These are phyloP conservation scores for Hippoglossus hippoglossus DNA, from an alignment of 2,797 vertebrate genomes.

Conservation along the genomic window DNA sequence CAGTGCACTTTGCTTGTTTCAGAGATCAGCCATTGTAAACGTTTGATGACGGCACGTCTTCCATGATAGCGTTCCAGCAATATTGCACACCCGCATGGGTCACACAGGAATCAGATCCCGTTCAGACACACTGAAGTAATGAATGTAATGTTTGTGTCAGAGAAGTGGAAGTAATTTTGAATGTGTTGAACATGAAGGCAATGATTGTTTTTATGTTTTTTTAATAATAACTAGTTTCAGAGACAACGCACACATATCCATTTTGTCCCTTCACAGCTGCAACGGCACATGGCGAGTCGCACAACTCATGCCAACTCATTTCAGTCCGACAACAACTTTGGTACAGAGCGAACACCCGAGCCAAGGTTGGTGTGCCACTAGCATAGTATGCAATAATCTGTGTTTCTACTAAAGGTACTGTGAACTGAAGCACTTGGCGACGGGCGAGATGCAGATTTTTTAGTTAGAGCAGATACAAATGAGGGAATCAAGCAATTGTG, in stretches of 20 bases:
- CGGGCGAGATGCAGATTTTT: constrained; percentile 48
- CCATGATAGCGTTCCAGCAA: constrained; percentile 74
- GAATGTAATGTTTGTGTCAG: constrained; percentile 69
- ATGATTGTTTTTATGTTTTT: constrained; percentile 1
- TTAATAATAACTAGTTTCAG: constrained; percentile 14
- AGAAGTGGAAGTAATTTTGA: constrained; percentile 36
- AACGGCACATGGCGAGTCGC: constrained; percentile 50
- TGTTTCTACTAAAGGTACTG: constrained; percentile 70
- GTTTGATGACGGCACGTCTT: constrained; percentile 70
- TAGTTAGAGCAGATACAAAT: constrained; percentile 41
- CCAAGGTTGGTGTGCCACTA: constrained; percentile 70
- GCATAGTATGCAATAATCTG: constrained; percentile 81
- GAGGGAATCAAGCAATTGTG: constrained; percentile 51
- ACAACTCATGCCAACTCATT: constrained; percentile 63
- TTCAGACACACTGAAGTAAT: constrained; percentile 48
- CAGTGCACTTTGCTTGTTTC: constrained; percentile 67
- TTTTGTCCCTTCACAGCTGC: constrained; percentile 55
- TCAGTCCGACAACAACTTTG: constrained; percentile 61
- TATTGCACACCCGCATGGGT: constrained; percentile 73
- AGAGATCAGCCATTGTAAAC: constrained; percentile 41
- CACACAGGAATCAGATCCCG: constrained; percentile 57
- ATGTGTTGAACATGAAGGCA: constrained; percentile 43
- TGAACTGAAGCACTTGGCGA: constrained; percentile 63
- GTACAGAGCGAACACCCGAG: constrained; percentile 65
- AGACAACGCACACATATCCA: constrained; percentile 51